Base-by-base conservation (phyloP, 2,888 invertebrate genomes). In the Meiosimyza platycephala region DNA sequence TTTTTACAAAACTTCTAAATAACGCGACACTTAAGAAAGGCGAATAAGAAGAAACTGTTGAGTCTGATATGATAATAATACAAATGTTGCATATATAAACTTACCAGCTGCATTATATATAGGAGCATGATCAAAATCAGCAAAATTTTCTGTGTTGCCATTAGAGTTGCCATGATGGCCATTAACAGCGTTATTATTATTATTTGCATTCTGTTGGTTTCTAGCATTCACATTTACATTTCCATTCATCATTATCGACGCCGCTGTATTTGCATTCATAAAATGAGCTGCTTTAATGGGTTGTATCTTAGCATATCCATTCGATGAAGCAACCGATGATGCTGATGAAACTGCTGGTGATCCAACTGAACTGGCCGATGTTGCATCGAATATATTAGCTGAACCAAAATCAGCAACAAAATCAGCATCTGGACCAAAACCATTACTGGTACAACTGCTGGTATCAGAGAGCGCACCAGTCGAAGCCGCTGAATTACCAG, bases 371-470 rank as follows among this genome's bases (percentile, higher is more conserved):
- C 80, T 80, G 50, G 83, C 83, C 72, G 84, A 82, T n/a, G 83
- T 90, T 85, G 91, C 90, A 86, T 92, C 91, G 85, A 92, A 93
- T 80, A 93, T 93, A 83, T 91, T 91, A 75, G 93, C 93, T 75
- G 90, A 90, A 78, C 91, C 90, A 84, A 93, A 93, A 86, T 93
- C 92, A 78, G 92, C 93, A 79, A 92, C 91, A 86, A 93, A 93
- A 71, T 88, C 87, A 5, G 85, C 91, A 72, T 87, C 87, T 11
- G 86, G 84, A 13, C 86, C 86, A 73, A 87, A 88, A 18, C 85
- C 86, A 76, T 86, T 86, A 76, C 85, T 85, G 68, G 86, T 80
- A 74, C 84, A 85, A 76, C 84, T 86, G 78, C 85, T 85, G 2
- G 85, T 85, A 22, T 86, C 85, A 5, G 85, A 85, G 0, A 85